A percentile compares a stretch with the other conserved stretches of the same genome.
phyloP scores from a whole-genome alignment of 2,888 invertebrate species.

The Leptinotarsa haldemani region DNA sequence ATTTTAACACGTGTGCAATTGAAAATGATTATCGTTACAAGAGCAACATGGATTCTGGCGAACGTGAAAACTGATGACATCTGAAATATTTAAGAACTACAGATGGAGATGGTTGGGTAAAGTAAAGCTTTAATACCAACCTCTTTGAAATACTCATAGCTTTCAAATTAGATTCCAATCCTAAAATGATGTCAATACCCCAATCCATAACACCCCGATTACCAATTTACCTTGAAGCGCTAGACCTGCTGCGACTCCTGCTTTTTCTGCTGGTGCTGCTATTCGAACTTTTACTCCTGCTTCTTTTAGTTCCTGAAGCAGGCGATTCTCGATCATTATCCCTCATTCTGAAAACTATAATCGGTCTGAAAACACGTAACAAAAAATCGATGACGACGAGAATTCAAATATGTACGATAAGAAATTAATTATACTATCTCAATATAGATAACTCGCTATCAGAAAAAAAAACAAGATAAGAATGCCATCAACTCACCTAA shows the following conservation, averaged over 20 bases:
- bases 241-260: slow-evolving; percentile 50
- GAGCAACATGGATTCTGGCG: slow-evolving; percentile 52
- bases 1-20: slow-evolving; percentile 1
- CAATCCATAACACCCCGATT: slow-evolving; percentile 5
- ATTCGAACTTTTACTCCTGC: slow-evolving; percentile 60
- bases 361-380: not conserved
- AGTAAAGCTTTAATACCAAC: slow-evolving; percentile 4
- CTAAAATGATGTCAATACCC: slow-evolving; percentile 19
- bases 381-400: not conserved
- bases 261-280: slow-evolving; percentile 56
- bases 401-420: not conserved
- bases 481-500: not conserved
- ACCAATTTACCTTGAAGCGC: slow-evolving; percentile 42
- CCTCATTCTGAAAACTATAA: slow-evolving; percentile 48
- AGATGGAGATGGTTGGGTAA: slow-evolving; percentile 1
- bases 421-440: not conserved
- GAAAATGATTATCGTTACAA: slow-evolving; percentile 39
- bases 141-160: slow-evolving; percentile 5
- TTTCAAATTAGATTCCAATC: slow-evolving; percentile 15
- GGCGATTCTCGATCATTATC: slow-evolving; percentile 58
- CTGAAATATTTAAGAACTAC: slow-evolving; percentile 21
- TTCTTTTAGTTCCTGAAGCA: slow-evolving; percentile 51
- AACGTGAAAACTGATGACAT: slow-evolving; percentile 13
- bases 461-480: not conserved
- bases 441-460: not conserved